Evolutionary conservation across 2,797 vertebrate species (phyloP).

Genomic region (Enteromius treurensis): DNA sequence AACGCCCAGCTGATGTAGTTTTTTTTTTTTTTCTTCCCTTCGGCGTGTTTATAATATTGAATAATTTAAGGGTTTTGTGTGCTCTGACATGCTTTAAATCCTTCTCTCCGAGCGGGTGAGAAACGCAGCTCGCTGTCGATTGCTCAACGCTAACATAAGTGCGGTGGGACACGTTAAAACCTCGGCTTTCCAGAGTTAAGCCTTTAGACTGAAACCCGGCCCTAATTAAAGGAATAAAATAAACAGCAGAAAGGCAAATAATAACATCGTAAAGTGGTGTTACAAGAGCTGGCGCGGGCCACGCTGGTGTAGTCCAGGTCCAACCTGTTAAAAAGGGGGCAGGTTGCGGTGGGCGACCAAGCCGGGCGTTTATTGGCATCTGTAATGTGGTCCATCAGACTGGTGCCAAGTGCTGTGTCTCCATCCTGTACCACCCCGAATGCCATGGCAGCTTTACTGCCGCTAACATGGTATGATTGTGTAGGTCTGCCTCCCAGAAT

Average conservation of each 20-base stretch:
- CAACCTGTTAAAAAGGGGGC: constrained; percentile 49
- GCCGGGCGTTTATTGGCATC: constrained; percentile 53
- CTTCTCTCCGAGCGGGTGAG: constrained; percentile 36
- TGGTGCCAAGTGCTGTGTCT: constrained; percentile 49
- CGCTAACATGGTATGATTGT: constrained; percentile 40
- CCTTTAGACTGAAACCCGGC: constrained; percentile 49
- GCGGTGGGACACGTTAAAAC: constrained; percentile 49
- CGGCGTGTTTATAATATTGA: constrained; percentile 40
- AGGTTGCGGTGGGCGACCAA: constrained; percentile 27
- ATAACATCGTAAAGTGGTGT: constrained; percentile 57
- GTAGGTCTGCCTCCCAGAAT: constrained; percentile 34
- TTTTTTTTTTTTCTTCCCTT: not conserved
- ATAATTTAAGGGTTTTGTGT: constrained; percentile 41
- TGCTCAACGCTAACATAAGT: constrained; percentile 43
- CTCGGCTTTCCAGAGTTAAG: constrained; percentile 43
- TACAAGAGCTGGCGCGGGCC: constrained; percentile 53
- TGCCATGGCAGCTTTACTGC: constrained; percentile 4
- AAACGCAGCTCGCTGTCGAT: constrained; percentile 26
- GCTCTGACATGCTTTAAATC: constrained; percentile 43
- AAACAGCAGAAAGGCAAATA: constrained; percentile 64
- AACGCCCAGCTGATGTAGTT: constrained; percentile 36
- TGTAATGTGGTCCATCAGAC: constrained; percentile 47
- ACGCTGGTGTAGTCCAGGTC: constrained; percentile 28
- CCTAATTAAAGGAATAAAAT: constrained; percentile 62
- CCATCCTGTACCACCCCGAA: constrained; percentile 47